Evolutionary conservation across 2,113 vertebrate genomes (phyloP).

Genomic region (Muntiacus muntjak): DNA sequence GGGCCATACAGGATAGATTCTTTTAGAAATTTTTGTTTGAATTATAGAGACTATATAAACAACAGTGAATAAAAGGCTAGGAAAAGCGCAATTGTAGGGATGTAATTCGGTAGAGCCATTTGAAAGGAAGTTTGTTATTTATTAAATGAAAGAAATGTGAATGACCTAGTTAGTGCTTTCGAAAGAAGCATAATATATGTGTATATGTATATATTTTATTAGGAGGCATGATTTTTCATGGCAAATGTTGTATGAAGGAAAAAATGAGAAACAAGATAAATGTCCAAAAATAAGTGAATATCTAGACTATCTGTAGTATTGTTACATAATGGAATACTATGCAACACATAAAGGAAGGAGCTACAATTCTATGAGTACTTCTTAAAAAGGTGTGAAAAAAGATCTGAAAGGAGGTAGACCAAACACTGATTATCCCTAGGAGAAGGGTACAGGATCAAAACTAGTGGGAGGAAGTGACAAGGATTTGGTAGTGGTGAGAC

Average conservation of each 20-base stretch:
- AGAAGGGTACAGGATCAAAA: background rate
- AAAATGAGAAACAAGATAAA: background rate
- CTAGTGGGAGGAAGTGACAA: background rate
- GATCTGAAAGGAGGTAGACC: background rate
- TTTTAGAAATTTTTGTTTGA: conserved; percentile 34
- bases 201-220: background rate
- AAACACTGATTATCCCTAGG: background rate
- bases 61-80: background rate
- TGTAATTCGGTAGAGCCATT: conserved; percentile 6
- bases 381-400: background rate
- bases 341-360: background rate
- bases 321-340: background rate
- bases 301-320: background rate
- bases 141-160: conserved; percentile 29
- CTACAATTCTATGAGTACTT: background rate
- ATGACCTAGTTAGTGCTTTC: background rate
- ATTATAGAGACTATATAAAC: background rate
- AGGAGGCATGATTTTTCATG: conserved; percentile 24
- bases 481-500: background rate
- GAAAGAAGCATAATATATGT: background rate
- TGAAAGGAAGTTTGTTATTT: conserved; percentile 31
- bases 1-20: background rate
- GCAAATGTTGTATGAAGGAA: background rate
- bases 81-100: background rate
- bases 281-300: background rate